Evolutionary conservation across 2,113 vertebrate genomes (phyloP), one percentile per base, ranked within the genome.

Genomic region (Ibidorhyncha struthersii): DNA sequence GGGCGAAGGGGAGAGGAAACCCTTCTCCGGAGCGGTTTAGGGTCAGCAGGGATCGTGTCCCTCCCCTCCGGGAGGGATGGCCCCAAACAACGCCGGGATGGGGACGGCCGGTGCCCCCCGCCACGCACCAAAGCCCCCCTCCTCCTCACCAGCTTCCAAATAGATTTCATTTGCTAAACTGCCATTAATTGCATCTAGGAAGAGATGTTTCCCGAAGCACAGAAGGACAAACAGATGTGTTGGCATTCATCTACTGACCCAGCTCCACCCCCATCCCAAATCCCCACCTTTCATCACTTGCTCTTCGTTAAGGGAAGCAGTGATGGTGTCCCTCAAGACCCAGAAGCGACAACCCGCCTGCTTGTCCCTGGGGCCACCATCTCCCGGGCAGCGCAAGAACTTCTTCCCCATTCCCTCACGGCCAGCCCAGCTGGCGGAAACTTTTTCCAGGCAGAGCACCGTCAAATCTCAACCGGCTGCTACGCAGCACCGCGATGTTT

Each of bases 11-110:
- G 8, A 65, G 52, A 70, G 40, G 30, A 73, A 50, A 58, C 6
- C 10, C n/a, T 52, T 34, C 4, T 23, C 53, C 1, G 0, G 6
- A 10, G 10, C 0, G 8, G 11, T 22, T 47, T 19, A 10, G 53
- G 43, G 32, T 21, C 38, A 36, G 16, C 20, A 13, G 62, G 29
- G 36, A 4, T 26, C 13, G 2, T 25, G 10, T 22, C 10, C 10
- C 20, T 52, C 26, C 41, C 32, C 47, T 77, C 38, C 45, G 5
- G 29, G 6, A 16, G 59, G 22, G 41, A 61, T 6, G 52, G 23
- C 2, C 32, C 12, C 4, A 1, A 14, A 52, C 1, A 12, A 49
- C 1, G 2, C 23, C 2, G 32, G 40, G 52, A 29, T 5, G 32
- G 34, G 26, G 8, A 45, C 34, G 30, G 43, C 16, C 1, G 8